Percentiles rank a stretch among this genome's conserved stretches.
These are phyloP conservation scores for Mystacornis crossleyi DNA, from an alignment of 2,113 vertebrate genomes.

Conservation along the genomic window DNA sequence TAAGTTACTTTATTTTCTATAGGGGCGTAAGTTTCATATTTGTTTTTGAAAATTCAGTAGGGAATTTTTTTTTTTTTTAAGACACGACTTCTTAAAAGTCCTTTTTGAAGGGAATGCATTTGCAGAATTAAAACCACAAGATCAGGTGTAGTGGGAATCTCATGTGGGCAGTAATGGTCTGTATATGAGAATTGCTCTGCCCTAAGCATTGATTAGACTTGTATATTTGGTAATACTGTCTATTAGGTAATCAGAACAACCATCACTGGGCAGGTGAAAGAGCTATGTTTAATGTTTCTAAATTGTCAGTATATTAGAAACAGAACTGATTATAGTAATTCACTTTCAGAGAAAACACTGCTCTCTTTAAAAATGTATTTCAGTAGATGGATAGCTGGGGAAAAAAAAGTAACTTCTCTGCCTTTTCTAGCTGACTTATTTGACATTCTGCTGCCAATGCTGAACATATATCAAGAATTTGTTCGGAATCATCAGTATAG, in stretches of 20 bases:
- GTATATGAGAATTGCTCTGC: not conserved
- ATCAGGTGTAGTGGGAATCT: not conserved
- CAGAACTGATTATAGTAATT: not conserved
- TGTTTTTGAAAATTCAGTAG: not conserved
- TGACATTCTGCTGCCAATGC: constrained; percentile 98
- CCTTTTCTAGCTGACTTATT: constrained; percentile 91
- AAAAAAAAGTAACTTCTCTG: not conserved
- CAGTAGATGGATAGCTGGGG: not conserved
- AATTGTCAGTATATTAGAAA: not conserved
- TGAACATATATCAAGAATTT: constrained; percentile 99
- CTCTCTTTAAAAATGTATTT: not conserved
- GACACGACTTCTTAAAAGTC: not conserved
- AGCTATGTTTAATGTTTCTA: not conserved
- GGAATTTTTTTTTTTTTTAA: not conserved
- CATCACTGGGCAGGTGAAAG: not conserved
- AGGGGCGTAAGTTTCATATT: not conserved
- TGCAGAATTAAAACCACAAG: not conserved
- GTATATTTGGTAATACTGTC: not conserved
- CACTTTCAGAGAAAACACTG: not conserved
- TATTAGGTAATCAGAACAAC: not conserved
- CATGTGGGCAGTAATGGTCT: not conserved
- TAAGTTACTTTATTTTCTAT: constrained; percentile 71
- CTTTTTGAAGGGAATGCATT: not conserved
- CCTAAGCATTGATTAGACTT: not conserved
- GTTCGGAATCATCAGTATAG: constrained; percentile 98